phyloP scores from a whole-genome alignment of 2,888 invertebrate species.

The Morpho deidamia region DNA sequence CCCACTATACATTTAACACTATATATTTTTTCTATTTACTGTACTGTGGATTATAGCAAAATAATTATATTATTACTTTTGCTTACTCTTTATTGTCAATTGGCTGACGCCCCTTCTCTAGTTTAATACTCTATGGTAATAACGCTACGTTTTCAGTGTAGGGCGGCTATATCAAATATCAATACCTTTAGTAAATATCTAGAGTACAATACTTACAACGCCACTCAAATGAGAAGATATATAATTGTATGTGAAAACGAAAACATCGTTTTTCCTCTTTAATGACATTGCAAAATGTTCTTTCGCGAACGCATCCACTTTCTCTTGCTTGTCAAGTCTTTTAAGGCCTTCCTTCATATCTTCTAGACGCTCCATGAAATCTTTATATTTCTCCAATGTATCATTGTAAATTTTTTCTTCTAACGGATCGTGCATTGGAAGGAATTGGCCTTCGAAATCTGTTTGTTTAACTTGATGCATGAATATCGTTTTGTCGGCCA shows the following conservation, averaged over 20 bases:
- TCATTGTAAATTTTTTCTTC: conserved; percentile 39
- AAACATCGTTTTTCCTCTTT: conserved; percentile 36
- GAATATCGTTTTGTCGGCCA: conserved; percentile 38
- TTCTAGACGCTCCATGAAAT: conserved; percentile 30
- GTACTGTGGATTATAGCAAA: too few species aligned
- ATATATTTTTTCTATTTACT: too few species aligned
- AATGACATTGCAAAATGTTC: conserved; percentile 38
- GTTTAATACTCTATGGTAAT: too few species aligned
- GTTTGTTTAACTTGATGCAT: conserved; percentile 36
- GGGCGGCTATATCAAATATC: too few species aligned
- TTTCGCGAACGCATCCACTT: conserved; percentile 37
- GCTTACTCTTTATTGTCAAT: too few species aligned
- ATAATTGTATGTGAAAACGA: conserved; percentile 39
- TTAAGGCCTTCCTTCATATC: conserved; percentile 32
- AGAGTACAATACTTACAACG: too few species aligned
- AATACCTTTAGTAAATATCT: too few species aligned
- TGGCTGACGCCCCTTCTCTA: too few species aligned
- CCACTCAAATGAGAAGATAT: conserved; percentile 36
- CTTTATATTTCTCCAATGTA: conserved; percentile 30
- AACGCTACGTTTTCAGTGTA: too few species aligned
- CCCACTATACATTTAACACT: too few species aligned
- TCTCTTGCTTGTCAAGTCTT: conserved; percentile 35
- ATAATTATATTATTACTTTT: too few species aligned
- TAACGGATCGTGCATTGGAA: conserved; percentile 31
- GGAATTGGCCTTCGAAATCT: conserved; percentile 38